Evolutionary conservation across 2,888 invertebrate genomes (phyloP), one percentile per base, ranked within the genome.

Genomic region (Lycophotia porphyrea): DNA sequence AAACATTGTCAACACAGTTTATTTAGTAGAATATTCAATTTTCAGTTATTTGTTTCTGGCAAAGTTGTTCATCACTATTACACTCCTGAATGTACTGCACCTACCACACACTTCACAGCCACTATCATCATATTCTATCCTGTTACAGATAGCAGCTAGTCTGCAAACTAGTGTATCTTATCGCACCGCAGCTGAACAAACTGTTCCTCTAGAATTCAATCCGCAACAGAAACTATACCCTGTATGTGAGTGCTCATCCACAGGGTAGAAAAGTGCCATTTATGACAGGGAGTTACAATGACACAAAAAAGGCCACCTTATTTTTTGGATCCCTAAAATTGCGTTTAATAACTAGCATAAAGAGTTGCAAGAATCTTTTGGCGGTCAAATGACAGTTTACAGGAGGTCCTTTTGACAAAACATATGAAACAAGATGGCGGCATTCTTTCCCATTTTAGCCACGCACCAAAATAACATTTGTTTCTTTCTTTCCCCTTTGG

Each of bases 181-280:
- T 81, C 77, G 44, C 69, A 72, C 76, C 76, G 55, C 81, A 79
- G 84, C 88, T 84, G 78, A 82, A 75, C 80, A 80, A 88, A 88
- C 88, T 84, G 58, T 47, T 81, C 84, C 73, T 76, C 79, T 78
- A 76, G 71, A 88, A 86, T 86, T 84, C 86, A 88, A 88, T 81
- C 71, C 78, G 67, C 71, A 80, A 75, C 84, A 82, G 78, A 76
- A 81, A 77, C 79, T 85, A 67, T 80, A 80, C 68, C 60, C 63
- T 65, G 67, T 71, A 34, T 34, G 58, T 34, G 60, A 27, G 64
- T 47, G 24, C 24, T 13, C 11, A 31, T 5, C 39, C 55, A 66
- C 61, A 44, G n/a, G 42, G 13, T 21, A 60, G 13, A 44, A 39
- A 76, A 18, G 0, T 15, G 2, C 58, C 15, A 65, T 39, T 47